Base-by-base conservation (phyloP, 2,113 vertebrate species). In the Nyctibius bracteatus region DNA sequence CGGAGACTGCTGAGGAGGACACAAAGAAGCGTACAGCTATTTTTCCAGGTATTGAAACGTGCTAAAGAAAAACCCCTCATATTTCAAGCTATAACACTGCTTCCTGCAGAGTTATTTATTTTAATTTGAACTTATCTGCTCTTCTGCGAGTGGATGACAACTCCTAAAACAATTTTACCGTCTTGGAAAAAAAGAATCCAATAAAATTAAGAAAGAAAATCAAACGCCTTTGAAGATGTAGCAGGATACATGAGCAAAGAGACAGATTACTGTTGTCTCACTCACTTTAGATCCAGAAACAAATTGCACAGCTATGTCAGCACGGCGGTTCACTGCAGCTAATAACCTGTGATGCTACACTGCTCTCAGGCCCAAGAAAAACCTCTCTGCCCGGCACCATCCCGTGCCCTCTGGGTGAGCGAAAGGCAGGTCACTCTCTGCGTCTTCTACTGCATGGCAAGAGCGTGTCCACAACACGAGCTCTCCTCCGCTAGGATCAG, bases 371-470 rank as follows among this genome's bases (percentile, higher is more conserved):
- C 37, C 39, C 14, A 9, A 33, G 57, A 18, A 47, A 57, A 58
- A 41, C 14, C 55, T 25, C 49, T 25, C 39, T 19, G 75, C 20
- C 1, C 1, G 0, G 25, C 49, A 17, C 47, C 54, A 62, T 35
- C 33, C 33, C 3, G 0, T 12, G 13, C 21, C 27, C 30, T 15
- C 28, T 0, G 12, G 37, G n/a, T 12, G 27, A 6, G n/a, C 2
- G 1, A 43, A 35, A 30, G 22, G 39, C 47, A 46, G 28, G 33
- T 35, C 43, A 16, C 5, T 13, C 58, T 33, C 57, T 28, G 44
- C 62, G 14, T 5, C 15, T 43, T 33, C 44, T 13, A 6, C 31
- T 10, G 31, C 7, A 5, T 0, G 7, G 54, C 14, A 18, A 37
- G 31, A 24, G 22, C 22, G 19, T 46, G 44, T 46, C 44, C 8